Conservation (phyloP, 2,113 vertebrate genomes). For the Elephantulus edwardii region DNA sequence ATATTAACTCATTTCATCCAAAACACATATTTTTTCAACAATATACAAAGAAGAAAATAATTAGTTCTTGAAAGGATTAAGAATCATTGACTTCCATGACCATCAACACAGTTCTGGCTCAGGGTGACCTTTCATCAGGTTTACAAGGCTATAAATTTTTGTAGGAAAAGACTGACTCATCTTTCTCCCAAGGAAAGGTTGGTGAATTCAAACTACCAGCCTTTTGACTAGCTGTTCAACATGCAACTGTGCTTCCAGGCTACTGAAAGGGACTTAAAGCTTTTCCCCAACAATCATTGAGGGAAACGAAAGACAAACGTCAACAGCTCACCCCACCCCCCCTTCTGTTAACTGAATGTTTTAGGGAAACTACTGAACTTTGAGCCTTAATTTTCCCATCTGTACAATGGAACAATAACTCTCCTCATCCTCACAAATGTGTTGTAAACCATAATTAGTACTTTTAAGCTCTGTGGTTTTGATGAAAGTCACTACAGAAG, state of each 20-base stretch:
- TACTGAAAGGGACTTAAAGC: too few relatives aligned
- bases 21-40: neutral
- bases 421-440: neutral
- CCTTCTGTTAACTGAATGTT: neutral
- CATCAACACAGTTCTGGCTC: too few relatives aligned
- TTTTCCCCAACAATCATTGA: neutral
- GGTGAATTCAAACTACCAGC: too few relatives aligned
- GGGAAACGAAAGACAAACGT: neutral
- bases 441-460: conserved; percentile 40
- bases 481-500: conserved; percentile 1
- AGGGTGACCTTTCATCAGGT: too few relatives aligned
- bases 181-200: too few relatives aligned
- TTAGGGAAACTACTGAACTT: conserved; percentile 7
- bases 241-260: too few relatives aligned
- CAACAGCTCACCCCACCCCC: neutral
- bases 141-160: too few relatives aligned
- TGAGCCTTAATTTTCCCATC: conserved; percentile 35
- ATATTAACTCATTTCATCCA: neutral
- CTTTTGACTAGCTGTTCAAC: too few relatives aligned
- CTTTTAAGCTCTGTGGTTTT: conserved; percentile 31
- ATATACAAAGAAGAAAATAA: neutral
- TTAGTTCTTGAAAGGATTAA: neutral
- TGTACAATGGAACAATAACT: conserved; percentile 20
- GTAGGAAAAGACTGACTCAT: too few relatives aligned
- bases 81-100: neutral